A percentile compares a stretch with the other conserved stretches of the same genome.
Evolutionary conservation across 2,113 vertebrate species (phyloP).

Genomic region (Strix uralensis): DNA sequence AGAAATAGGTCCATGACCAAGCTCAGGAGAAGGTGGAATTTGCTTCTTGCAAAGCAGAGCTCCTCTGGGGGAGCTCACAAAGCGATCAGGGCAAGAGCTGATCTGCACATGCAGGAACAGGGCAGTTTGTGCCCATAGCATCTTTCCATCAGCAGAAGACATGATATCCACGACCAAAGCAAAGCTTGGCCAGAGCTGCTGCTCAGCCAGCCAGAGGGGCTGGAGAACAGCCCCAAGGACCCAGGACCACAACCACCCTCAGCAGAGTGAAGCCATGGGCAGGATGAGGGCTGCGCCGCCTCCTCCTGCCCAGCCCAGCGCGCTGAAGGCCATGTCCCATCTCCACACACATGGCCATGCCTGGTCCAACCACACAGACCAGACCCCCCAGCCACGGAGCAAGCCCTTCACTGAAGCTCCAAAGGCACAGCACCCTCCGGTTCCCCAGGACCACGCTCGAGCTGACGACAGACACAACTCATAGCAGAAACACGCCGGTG

Average conservation of each 20-base stretch:
- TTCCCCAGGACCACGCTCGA: rapidly evolving
- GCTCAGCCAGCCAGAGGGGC: neutral
- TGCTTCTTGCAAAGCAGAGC: neutral
- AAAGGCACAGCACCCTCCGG: neutral
- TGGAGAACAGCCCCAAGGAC: neutral
- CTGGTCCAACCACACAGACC: rapidly evolving
- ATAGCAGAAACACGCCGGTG: neutral
- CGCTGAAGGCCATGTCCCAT: neutral
- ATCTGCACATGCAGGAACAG: neutral
- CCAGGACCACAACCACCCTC: neutral
- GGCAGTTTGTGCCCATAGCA: neutral
- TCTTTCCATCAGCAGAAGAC: neutral
- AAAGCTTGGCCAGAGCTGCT: neutral
- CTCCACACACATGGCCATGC: neutral
- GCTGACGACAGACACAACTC: neutral
- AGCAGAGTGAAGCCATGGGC: neutral
- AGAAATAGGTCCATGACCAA: neutral
- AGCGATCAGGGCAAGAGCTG: neutral
- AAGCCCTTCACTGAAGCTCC: neutral
- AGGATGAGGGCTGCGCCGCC: rapidly evolving
- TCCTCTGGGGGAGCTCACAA: neutral
- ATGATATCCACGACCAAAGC: neutral
- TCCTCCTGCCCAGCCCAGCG: neutral
- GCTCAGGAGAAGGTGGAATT: neutral
- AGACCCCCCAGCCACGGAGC: neutral